Percentiles rank a stretch among this genome's conserved stretches.
Evolutionary conservation across 2,113 vertebrate genomes (phyloP).

Genomic region (Trichechus manatus): DNA sequence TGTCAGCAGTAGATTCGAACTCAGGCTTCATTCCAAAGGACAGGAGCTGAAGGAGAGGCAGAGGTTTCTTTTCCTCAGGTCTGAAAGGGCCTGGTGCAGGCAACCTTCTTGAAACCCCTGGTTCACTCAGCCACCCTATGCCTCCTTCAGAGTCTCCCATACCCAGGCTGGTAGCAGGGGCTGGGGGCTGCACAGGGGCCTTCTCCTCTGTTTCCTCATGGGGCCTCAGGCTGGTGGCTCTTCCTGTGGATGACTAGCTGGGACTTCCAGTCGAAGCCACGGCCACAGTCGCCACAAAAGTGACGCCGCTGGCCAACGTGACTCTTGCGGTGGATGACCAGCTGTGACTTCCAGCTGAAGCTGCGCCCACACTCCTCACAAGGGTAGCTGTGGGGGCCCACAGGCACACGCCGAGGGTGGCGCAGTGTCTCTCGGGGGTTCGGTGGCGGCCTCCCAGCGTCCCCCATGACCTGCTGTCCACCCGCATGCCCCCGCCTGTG

Average conservation of each 20-base stretch:
- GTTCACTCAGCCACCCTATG: background rate
- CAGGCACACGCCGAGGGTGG: background rate
- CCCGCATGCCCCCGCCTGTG: constrained; percentile 64
- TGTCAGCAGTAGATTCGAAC: background rate
- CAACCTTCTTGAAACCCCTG: background rate
- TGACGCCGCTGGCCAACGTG: constrained; percentile 75
- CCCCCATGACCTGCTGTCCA: fast-evolving
- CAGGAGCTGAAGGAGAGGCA: too few relatives aligned
- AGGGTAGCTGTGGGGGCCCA: background rate
- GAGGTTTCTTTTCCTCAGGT: background rate
- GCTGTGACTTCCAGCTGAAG: constrained; percentile 84
- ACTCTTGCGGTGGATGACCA: constrained; percentile 81
- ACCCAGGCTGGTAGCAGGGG: background rate
- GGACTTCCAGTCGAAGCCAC: constrained; percentile 80
- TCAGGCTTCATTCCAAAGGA: background rate
- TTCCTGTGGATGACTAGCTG: constrained; percentile 80
- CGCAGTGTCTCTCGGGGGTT: background rate
- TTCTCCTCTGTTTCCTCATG: background rate
- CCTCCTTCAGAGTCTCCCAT: background rate
- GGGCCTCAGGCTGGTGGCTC: constrained; percentile 58
- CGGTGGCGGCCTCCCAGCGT: fast-evolving
- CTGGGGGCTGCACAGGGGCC: background rate
- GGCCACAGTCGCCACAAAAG: constrained; percentile 77
- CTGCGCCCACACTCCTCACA: constrained; percentile 79
- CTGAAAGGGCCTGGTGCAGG: background rate